phyloP scores from a whole-genome alignment of 2,888 invertebrate species.

The Acleris sparsana region DNA sequence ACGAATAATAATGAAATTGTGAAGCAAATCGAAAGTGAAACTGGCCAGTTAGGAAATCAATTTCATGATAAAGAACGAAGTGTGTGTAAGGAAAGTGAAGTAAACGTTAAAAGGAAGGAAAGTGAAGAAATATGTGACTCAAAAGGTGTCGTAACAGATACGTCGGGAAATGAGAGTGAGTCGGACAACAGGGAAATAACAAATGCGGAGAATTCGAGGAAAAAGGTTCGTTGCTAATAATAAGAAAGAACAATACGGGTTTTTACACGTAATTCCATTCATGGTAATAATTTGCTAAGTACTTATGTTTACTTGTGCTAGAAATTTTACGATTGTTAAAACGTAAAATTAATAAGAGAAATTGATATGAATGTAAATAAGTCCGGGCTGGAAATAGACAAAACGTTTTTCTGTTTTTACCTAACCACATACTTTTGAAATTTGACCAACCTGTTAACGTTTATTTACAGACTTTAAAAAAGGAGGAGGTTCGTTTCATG shows the following conservation, averaged over 20 bases:
- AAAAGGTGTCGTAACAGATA: constrained; percentile 31
- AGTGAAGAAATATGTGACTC: constrained; percentile 33
- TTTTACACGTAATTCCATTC: not conserved
- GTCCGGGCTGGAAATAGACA: too few relatives aligned
- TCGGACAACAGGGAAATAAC: constrained; percentile 17
- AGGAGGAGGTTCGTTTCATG: too few relatives aligned
- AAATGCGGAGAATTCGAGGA: constrained; percentile 12
- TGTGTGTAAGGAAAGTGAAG: constrained; percentile 8
- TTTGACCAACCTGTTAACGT: too few relatives aligned
- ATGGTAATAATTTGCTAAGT: not conserved
- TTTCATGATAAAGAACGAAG: constrained; percentile 28
- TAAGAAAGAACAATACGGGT: not conserved
- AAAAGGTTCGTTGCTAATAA: constrained; percentile 18
- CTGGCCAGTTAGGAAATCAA: constrained; percentile 37
- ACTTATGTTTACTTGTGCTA: too few relatives aligned
- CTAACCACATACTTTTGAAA: too few relatives aligned
- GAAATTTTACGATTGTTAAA: too few relatives aligned
- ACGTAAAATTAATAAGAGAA: too few relatives aligned
- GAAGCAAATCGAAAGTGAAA: constrained; percentile 14
- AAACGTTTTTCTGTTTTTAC: too few relatives aligned
- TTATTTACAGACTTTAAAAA: too few relatives aligned
- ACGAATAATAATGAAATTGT: constrained; percentile 19
- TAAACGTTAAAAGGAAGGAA: too few relatives aligned
- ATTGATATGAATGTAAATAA: too few relatives aligned
- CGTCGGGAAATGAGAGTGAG: constrained; percentile 16